Percentiles rank a stretch among this genome's conserved stretches.
These are phyloP conservation scores for Syngnathus acus DNA, from an alignment of 2,797 vertebrate species.

Conservation along the genomic window DNA sequence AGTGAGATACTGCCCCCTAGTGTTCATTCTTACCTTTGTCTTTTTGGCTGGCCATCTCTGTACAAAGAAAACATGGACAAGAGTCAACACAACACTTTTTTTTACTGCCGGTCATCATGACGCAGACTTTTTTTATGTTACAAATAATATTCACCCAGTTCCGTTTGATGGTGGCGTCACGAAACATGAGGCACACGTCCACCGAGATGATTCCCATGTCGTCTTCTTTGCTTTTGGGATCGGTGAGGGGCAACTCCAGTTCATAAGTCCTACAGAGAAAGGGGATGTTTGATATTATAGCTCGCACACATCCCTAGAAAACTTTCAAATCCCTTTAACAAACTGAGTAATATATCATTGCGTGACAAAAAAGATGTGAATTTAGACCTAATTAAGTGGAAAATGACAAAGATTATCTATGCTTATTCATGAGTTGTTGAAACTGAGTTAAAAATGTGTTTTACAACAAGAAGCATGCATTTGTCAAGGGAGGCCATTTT, in stretches of 20 bases:
- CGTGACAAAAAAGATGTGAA: background rate
- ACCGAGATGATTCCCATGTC: constrained; percentile 88
- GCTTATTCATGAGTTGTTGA: too few relatives aligned
- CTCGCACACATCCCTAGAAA: background rate
- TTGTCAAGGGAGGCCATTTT: background rate
- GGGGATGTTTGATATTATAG: background rate
- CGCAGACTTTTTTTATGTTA: too few relatives aligned
- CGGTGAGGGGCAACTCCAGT: constrained; percentile 76
- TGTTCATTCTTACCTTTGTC: constrained; percentile 67
- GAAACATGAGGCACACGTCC: constrained; percentile 78
- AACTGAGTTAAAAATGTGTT: background rate
- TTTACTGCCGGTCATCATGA: too few relatives aligned
- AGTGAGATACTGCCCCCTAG: constrained; percentile 88
- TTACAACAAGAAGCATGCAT: background rate
- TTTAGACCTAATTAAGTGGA: background rate
- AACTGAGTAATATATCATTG: background rate
- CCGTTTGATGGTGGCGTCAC: constrained; percentile 84
- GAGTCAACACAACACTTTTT: background rate
- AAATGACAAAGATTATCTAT: too few relatives aligned
- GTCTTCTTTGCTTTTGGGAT: constrained; percentile 85
- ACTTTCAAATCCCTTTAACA: background rate
- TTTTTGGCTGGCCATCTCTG: constrained; percentile 81
- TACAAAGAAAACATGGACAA: constrained; percentile 13
- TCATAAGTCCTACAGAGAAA: constrained; percentile 70
- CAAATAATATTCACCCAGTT: constrained; percentile 49